Percentiles rank a stretch among this genome's conserved stretches.
Conservation (phyloP, 2,888 invertebrate species). For the Aphodius granarius region DNA sequence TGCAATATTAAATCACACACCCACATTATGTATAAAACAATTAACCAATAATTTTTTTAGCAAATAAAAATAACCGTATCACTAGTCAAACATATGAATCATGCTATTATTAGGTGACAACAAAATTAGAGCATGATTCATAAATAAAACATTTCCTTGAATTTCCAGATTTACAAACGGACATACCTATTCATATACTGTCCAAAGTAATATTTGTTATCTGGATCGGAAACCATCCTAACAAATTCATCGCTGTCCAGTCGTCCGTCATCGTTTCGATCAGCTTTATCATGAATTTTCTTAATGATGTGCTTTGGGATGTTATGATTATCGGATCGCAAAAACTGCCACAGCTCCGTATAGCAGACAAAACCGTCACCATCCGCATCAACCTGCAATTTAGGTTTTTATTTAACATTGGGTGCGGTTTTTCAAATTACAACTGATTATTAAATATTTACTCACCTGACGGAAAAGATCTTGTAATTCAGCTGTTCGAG, state of each 20-base stretch:
- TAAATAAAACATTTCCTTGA: neutral
- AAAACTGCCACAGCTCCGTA: conserved; percentile 65
- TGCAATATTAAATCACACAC: neutral
- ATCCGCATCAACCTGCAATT: conserved; percentile 68
- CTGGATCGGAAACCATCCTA: conserved; percentile 66
- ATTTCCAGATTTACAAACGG: neutral
- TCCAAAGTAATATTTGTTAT: conserved; percentile 36
- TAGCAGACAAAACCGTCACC: conserved; percentile 70
- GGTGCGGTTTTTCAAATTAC: neutral
- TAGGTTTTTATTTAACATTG: neutral
- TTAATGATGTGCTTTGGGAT: conserved; percentile 68
- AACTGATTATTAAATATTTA: neutral
- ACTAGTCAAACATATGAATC: neutral
- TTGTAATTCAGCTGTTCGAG: neutral
- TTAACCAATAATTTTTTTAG: neutral
- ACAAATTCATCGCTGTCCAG: conserved; percentile 75
- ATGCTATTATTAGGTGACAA: neutral
- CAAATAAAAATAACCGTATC: neutral
- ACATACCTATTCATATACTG: conserved; percentile 66
- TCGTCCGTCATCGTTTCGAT: conserved; percentile 65
- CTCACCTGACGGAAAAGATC: neutral
- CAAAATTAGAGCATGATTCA: neutral
- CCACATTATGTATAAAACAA: neutral
- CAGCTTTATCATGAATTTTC: conserved; percentile 68
- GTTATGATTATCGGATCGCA: conserved; percentile 65